These are phyloP conservation scores for Cichlasoma orientale DNA, from an alignment of 2,797 vertebrate genomes.

Conservation along the genomic window DNA sequence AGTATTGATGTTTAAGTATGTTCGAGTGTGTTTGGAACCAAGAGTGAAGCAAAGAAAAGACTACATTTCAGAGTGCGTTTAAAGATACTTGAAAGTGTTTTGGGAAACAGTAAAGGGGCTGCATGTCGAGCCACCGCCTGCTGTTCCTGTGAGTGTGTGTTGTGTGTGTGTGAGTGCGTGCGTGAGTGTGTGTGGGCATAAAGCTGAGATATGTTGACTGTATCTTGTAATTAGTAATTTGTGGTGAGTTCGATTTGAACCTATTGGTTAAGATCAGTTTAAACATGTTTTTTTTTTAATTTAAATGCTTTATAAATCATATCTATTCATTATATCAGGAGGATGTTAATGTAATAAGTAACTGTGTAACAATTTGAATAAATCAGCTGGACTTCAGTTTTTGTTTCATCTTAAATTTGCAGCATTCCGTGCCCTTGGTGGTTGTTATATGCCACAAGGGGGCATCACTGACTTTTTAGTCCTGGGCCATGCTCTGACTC, in stretches of 20 bases:
- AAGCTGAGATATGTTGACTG: constrained; percentile 31
- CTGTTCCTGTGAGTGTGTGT: constrained; percentile 36
- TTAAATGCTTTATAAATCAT: constrained; percentile 50
- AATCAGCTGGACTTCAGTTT: constrained; percentile 49
- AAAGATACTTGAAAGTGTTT: constrained; percentile 65
- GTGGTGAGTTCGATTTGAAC: constrained; percentile 17
- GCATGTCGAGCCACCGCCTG: constrained; percentile 10
- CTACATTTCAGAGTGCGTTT: constrained; percentile 24
- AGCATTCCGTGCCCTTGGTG: background rate
- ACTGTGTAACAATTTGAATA: constrained; percentile 66
- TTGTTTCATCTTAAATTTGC: background rate
- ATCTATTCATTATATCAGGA: constrained; percentile 54
- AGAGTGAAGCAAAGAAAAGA: constrained; percentile 28
- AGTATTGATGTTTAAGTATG: constrained; percentile 47
- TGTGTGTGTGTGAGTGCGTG: background rate
- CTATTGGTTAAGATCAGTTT: constrained; percentile 31
- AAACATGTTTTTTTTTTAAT: constrained; percentile 42
- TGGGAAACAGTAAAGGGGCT: constrained; percentile 39
- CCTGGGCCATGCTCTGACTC: background rate
- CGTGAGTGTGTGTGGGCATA: constrained; percentile 11
- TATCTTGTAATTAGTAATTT: constrained; percentile 25
- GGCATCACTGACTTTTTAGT: constrained; percentile 16
- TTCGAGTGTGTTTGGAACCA: constrained; percentile 16
- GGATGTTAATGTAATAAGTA: constrained; percentile 52
- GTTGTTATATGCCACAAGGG: constrained; percentile 44